Base-by-base conservation (phyloP, 2,888 invertebrate genomes). In the Crossocerus cetratus region DNA sequence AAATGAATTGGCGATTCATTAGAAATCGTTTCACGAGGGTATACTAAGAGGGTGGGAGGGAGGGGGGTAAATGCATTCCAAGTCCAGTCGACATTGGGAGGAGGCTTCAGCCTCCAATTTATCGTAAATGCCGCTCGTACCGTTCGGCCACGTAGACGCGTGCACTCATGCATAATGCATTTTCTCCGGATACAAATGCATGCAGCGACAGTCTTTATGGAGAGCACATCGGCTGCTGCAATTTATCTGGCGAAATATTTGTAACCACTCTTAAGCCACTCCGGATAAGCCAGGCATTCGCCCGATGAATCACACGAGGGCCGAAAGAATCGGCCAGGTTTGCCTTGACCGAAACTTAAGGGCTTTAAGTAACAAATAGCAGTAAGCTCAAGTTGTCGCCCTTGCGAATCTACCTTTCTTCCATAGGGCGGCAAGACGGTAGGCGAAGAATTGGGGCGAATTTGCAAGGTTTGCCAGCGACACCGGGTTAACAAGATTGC, bases 121-220 rank as follows among this genome's bases (percentile, higher is more conserved):
- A 67, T 67, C 71, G 62, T 43, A 44, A 32, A 62, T 16, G 58
- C 44, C 59, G 45, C 32, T 22, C 4, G 60, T 14, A 11, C n/a
- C 13, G 18, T 43, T 60, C 57, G 32, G 57, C 54, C 70, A 58
- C 61, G 70, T 66, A 62, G 65, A 21, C 57, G 57, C 20, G 61
- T 0, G 53, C 58, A 57, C 23, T 58, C 70, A 70, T 70, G 70
- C 70, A 70, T 70, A 70, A 70, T 70, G 70, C 43, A 70, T 70
- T n/a, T n/a, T 42, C 43, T 0, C 22, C n/a, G 5, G 20, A 43
- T 44, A 14, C 49, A 45, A 68, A 56, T 57, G 49, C 23, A 62
- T 49, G 67, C 53, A 49, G 61, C 32, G 32, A 3, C 43, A 42
- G 55, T 58, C 65, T 66, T 32, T 16, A 1, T 2, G 16, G 49